phyloP scores from a whole-genome alignment of 2,797 vertebrate species.

The Artibeus jamaicensis region DNA sequence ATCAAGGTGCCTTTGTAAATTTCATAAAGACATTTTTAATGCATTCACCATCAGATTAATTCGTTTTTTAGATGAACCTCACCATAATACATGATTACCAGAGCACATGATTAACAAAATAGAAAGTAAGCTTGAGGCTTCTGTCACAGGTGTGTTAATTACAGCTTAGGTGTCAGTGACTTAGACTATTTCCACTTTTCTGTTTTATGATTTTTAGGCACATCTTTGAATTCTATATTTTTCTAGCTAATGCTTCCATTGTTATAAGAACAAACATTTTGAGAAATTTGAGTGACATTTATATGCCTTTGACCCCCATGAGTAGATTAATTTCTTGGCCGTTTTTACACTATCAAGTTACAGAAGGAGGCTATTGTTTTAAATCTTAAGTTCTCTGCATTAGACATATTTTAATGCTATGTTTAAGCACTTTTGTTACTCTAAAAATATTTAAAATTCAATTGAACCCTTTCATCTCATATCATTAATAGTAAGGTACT shows the following conservation, averaged over 20 bases:
- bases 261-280: not conserved
- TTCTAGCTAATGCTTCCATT: not conserved
- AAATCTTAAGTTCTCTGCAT: not conserved
- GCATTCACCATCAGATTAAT: not conserved
- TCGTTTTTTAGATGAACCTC: not conserved
- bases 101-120: not conserved
- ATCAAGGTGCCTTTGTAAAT: not conserved
- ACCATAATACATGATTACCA: not conserved
- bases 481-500: not conserved
- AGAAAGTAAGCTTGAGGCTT: not conserved
- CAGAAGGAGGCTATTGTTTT: not conserved
- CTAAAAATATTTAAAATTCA: constrained; percentile 26
- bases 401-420: not conserved
- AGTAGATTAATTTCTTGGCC: not conserved
- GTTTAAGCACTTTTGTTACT: not conserved
- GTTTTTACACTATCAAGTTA: not conserved
- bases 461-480: not conserved
- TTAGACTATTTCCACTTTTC: not conserved
- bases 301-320: not conserved
- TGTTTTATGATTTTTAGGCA: not conserved
- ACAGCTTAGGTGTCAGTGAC: not conserved
- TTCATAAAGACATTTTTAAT: not conserved
- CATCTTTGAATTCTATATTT: not conserved
- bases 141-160: not conserved
- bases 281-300: not conserved